These are phyloP conservation scores for Clepsis dumicolana DNA, from an alignment of 2,888 invertebrate genomes.

Conservation along the genomic window DNA sequence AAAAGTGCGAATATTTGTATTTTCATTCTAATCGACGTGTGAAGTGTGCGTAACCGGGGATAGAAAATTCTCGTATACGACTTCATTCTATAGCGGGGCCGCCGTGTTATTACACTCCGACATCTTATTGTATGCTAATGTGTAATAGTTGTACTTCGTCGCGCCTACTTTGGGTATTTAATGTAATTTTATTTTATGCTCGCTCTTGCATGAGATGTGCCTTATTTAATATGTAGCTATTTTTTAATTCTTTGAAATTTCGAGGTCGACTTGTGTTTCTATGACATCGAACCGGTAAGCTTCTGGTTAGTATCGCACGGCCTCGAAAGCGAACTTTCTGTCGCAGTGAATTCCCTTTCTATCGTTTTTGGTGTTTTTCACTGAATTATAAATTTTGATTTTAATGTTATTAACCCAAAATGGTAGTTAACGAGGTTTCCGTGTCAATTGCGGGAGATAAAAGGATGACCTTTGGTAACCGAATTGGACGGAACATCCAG, in stretches of 20 bases:
- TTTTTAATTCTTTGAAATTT: conserved; percentile 68
- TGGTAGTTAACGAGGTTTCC: conserved; percentile 12
- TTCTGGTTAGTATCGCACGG: conserved; percentile 50
- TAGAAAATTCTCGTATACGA: conserved; percentile 6
- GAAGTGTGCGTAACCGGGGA: conserved; percentile 56
- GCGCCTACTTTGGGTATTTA: conserved; percentile 9
- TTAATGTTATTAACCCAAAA: conserved; percentile 30
- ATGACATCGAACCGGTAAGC: conserved; percentile 72
- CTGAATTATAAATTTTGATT: conserved; percentile 32
- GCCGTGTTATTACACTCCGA: conserved; percentile 41
- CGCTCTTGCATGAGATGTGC: conserved; percentile 67
- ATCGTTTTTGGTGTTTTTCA: conserved; percentile 36
- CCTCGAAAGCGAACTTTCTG: conserved; percentile 68
- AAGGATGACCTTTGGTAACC: neutral
- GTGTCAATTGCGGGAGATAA: neutral
- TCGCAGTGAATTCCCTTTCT: conserved; percentile 45
- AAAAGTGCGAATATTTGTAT: conserved; percentile 84
- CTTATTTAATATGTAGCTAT: conserved; percentile 79
- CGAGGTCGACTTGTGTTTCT: conserved; percentile 64
- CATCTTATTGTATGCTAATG: conserved; percentile 47
- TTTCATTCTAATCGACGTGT: conserved; percentile 67
- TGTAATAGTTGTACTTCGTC: conserved; percentile 26
- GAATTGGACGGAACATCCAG: neutral
- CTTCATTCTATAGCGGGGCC: conserved; percentile 46
- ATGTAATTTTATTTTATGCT: conserved; percentile 58